Evolutionary conservation across 1,140 invertebrate species (phyloP), one percentile per base, ranked within the genome.

Genomic region (Bombus vancouverensis): DNA sequence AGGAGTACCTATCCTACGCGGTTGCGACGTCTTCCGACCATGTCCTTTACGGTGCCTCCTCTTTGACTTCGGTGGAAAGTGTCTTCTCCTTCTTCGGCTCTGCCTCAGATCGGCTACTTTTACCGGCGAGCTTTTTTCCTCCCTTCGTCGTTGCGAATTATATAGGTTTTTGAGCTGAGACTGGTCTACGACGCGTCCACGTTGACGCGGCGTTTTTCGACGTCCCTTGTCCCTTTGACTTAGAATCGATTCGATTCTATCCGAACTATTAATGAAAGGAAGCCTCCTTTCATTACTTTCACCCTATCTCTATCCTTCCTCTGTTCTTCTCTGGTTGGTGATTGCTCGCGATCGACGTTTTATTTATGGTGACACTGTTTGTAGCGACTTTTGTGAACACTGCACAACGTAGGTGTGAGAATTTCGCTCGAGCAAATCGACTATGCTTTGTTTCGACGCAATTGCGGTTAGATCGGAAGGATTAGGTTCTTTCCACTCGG

Each of bases 21-120:
- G 62, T 34, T 62, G 71, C 57, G 15, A 66, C 74, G 74, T 79
- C 83, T 79, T 71, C 39, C 76, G 53, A 37, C 66, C 25, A 84
- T 84, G 76, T 84, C 83, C 83, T 85, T 85, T 85, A 62, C 76
- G 53, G 83, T 65, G 57, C 32, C 83, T 80, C 39, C 37, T 32
- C 82, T 74, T 70, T 18, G 12, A n/a, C 82, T 44, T 18, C 53
- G n/a, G 53, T 85, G 76, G 83, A 85, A 85, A 85, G 83, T 85
- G 76, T 80, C 83, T 25, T 80, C 77, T 28, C 83, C 83, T 32
- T 85, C n/a, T 70, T 72, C 53, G 77, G 83, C 4, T 66, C 6
- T 34, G 18, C n/a, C 22, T 42, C 15, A 6, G 75, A 57, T 32
- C 22, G 71, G 12, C 39, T 71, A 79, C 83, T 85, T 80, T 80